Percentiles rank a stretch among this genome's conserved stretches.
phyloP scores from a whole-genome alignment of 2,888 invertebrate genomes.

The Hirtodrosophila histrioides region DNA sequence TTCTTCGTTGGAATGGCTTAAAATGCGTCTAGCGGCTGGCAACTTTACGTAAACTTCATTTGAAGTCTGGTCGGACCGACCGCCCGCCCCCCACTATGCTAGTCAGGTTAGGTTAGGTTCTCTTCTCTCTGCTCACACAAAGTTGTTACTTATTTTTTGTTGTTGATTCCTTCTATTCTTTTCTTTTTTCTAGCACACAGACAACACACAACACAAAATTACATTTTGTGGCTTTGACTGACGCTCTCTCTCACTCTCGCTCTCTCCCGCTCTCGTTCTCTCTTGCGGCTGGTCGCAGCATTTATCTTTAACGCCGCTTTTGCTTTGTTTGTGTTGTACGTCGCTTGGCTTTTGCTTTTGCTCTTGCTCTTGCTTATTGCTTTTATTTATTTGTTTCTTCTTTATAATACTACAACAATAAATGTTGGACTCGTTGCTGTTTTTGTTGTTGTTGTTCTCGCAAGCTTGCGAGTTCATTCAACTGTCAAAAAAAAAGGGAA shows the following conservation, averaged over 20 bases:
- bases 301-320: constrained; percentile 37
- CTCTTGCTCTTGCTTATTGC: constrained; percentile 37
- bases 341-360: constrained; percentile 13
- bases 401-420: constrained; percentile 32
- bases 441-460: constrained; percentile 25
- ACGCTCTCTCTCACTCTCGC: neutral
- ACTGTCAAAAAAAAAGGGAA: constrained; percentile 75
- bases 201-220: constrained; percentile 53
- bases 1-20: neutral
- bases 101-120: neutral
- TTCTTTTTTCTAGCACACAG: constrained; percentile 35
- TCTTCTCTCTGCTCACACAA: neutral
- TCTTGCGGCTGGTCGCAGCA: constrained; percentile 17
- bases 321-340: constrained; percentile 34
- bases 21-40: constrained; percentile 1
- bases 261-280: constrained; percentile 8
- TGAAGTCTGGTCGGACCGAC: constrained; percentile 24
- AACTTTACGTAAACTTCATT: constrained; percentile 52
- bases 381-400: constrained; percentile 55
- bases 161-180: constrained; percentile 21
- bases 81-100: too few relatives aligned
- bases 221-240: constrained; percentile 61
- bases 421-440: constrained; percentile 13
- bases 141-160: constrained; percentile 19
- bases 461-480: constrained; percentile 75